Percentiles rank a stretch among this genome's conserved stretches.
Evolutionary conservation across 2,797 vertebrate genomes (phyloP).

Genomic region (Silurus lanzhouensis): DNA sequence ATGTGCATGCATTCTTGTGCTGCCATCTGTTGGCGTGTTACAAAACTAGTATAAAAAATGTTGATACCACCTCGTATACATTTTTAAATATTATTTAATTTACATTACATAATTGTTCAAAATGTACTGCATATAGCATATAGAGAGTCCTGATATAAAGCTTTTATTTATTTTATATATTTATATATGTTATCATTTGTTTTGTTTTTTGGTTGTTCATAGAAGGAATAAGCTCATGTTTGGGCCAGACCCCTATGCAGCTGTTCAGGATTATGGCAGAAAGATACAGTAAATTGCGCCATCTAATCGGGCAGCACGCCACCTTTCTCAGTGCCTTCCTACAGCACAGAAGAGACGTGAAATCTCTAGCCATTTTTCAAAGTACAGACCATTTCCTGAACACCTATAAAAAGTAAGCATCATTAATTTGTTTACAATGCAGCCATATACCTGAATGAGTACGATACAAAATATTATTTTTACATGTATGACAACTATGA

Average conservation of each 20-base stretch:
- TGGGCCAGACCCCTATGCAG: constrained; percentile 72
- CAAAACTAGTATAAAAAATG: too few relatives aligned
- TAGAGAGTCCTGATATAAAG: background rate
- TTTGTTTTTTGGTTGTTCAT: background rate
- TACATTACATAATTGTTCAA: background rate
- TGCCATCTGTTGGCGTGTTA: too few relatives aligned
- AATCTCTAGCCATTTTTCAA: constrained; percentile 83
- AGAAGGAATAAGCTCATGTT: constrained; percentile 75
- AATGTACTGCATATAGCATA: background rate
- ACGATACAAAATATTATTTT: too few relatives aligned
- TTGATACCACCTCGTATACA: background rate
- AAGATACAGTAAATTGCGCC: constrained; percentile 83
- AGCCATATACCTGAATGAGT: background rate
- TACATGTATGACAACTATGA: background rate
- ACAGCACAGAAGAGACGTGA: constrained; percentile 77
- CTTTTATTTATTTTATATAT: background rate
- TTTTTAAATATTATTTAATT: background rate
- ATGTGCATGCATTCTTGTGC: too few relatives aligned
- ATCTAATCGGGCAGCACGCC: constrained; percentile 87
- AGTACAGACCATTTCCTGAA: constrained; percentile 86
- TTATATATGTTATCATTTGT: background rate
- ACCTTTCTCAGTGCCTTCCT: constrained; percentile 87
- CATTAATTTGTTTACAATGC: background rate
- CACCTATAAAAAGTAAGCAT: constrained; percentile 82
- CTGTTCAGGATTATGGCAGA: constrained; percentile 86